Base-by-base conservation (phyloP, 2,888 invertebrate genomes). In the Biston stratarius region DNA sequence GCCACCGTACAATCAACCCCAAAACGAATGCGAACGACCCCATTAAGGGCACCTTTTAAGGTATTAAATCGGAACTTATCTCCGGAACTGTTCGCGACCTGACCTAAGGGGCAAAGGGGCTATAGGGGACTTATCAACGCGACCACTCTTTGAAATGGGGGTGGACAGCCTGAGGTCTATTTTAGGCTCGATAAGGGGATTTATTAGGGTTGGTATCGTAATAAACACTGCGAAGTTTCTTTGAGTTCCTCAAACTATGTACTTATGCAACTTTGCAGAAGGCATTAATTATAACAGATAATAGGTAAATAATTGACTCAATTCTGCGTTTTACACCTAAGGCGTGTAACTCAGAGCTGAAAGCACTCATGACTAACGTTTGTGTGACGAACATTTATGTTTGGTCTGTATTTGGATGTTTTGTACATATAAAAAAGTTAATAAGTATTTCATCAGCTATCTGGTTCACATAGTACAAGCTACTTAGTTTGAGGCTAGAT, bases 21-120 rank as follows among this genome's bases (percentile, higher is more conserved):
- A 86, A 90, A 91, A 92, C 88, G 88, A 90, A 92, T 91, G 91
- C 88, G 84, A 89, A 91, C 83, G 90, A 85, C 88, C 88, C 87
- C 85, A 92, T 93, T 92, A 91, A 84, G 81, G 89, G 88, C 87
- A 91, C 92, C 92, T 93, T 94, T 94, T 92, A 91, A 91, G 88
- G 91, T 92, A 91, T 90, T 92, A 92, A 92, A 91, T 90, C 87
- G 88, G 79, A 84, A 88, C 86, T 91, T 91, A 90, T 90, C 89
- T 85, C 80, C 78, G 83, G 81, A 81, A 83, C 87, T 87, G 88
- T 87, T 88, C 85, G 70, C 87, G 79, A 81, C 73, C 83, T 88
- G 84, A 87, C 89, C 89, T 85, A 69, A 74, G 81, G 82, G 79
- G 74, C 83, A 58, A 38, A 38, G 15, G 48, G 59, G 49, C 24